Base-by-base conservation (phyloP, 2,888 invertebrate genomes). In the Protodeltote pygarga region DNA sequence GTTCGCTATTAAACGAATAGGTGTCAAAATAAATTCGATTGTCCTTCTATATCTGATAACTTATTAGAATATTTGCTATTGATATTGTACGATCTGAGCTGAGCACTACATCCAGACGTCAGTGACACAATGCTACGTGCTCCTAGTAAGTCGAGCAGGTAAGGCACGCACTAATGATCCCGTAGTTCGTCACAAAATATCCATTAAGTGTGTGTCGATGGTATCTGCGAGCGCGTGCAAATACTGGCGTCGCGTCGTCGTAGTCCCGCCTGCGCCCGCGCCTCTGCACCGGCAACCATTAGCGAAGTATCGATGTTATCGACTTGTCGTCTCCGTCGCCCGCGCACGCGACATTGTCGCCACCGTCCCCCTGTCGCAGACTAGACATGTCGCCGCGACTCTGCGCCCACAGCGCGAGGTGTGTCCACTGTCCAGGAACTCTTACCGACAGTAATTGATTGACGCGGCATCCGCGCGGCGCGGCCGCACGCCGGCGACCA, bases 401-500 rank as follows among this genome's bases (percentile, higher is more conserved):
- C 21, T 33, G 9, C 14, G 33, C 21, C 4, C 10, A n/a, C 8
- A 8, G 20, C 3, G 14, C 11, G 19, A 8, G 20, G 25, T 24
- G 23, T 14, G 11, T 8, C 4, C 13, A 4, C 31, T 19, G 8
- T 19, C 4, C 21, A n/a, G 15, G 14, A 11, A 37, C 17, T 11
- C 6, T 16, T 2, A 13, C 31, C 33, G 63, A 66, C 73, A 68
- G 71, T 73, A 65, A 72, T 71, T 68, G 77, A 77, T 71, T 54
- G 76, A 71, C 66, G 67, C 60, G 62, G 65, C 54, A 54, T 31
- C 44, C 57, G 58, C 55, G 54, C 49, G 41, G 50, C 51, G 37
- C 51, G 52, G 54, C 50, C 51, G 50, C 46, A 67, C 67, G 70
- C 31, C 76, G 80, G 77, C 79, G 64, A 65, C 61, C 81, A 80